These are phyloP conservation scores for Sebastes flavidus DNA, from an alignment of 2,797 vertebrate genomes.

Conservation along the genomic window DNA sequence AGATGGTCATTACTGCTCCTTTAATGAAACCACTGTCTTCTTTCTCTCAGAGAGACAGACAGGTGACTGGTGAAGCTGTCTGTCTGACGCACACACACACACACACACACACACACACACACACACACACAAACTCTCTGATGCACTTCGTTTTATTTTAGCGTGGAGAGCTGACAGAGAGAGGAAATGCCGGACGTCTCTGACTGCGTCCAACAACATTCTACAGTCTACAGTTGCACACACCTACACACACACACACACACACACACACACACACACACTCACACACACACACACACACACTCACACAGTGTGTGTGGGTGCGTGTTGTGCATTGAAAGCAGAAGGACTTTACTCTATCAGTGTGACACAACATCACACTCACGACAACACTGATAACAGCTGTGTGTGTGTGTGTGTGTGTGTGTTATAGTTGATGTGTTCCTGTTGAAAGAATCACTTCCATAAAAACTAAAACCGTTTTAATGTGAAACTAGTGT, in stretches of 20 bases:
- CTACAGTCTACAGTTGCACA: slow-evolving; percentile 50
- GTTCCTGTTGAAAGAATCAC: no score
- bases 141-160: slow-evolving; percentile 24
- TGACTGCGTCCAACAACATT: slow-evolving; percentile 60
- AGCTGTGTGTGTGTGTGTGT: neutral
- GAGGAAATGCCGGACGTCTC: slow-evolving; percentile 62
- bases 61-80: neutral
- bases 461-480: no score
- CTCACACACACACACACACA: neutral
- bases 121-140: neutral
- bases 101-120: slow-evolving; percentile 8
- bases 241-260: neutral
- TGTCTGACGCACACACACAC: neutral
- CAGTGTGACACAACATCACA: neutral
- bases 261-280: neutral
- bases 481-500: no score
- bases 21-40: neutral
- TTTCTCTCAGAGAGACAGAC: neutral
- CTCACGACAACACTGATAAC: neutral
- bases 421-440: neutral
- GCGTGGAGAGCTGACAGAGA: slow-evolving; percentile 30
- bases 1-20: neutral
- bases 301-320: no score
- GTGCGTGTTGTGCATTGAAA: neutral
- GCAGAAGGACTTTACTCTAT: neutral